Percentiles rank a stretch among this genome's conserved stretches.
Evolutionary conservation across 2,797 vertebrate genomes (phyloP).

Genomic region (Danio tinwini): DNA sequence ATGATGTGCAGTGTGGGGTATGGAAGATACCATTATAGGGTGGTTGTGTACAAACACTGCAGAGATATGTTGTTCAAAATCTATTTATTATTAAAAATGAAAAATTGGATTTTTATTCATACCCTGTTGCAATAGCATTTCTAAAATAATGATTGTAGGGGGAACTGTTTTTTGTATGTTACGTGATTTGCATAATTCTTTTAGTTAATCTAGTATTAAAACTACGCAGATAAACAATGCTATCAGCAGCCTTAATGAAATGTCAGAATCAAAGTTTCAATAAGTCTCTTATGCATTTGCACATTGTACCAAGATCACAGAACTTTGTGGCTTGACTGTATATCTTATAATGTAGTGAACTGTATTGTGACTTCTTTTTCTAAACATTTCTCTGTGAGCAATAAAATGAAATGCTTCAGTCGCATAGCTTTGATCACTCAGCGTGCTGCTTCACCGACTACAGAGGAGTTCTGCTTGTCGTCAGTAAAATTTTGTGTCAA

Average conservation of each 20-base stretch:
- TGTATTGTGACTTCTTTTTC: background rate
- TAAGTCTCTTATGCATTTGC: constrained; percentile 24
- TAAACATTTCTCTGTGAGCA: background rate
- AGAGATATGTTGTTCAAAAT: too few species aligned
- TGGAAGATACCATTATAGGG: too few species aligned
- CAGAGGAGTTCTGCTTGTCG: constrained; percentile 18
- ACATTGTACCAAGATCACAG: constrained; percentile 33
- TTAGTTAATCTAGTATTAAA: background rate
- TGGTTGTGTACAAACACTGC: too few species aligned
- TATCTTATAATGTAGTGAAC: constrained; percentile 12
- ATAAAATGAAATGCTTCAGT: constrained; percentile 18
- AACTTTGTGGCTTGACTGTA: constrained; percentile 12
- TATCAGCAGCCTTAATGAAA: background rate
- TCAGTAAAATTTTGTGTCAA: constrained; percentile 25
- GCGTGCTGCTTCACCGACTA: constrained; percentile 15
- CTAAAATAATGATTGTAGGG: background rate
- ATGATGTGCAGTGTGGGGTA: too few species aligned
- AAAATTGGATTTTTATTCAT: background rate
- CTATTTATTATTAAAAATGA: too few species aligned
- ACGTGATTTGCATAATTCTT: background rate
- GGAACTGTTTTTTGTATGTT: background rate
- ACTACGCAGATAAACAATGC: background rate
- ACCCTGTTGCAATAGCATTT: background rate
- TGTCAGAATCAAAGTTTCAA: constrained; percentile 23
- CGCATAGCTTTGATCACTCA: constrained; percentile 23